These are phyloP conservation scores for Heliconius hermathena DNA, from an alignment of 1,140 invertebrate species.

Conservation along the genomic window DNA sequence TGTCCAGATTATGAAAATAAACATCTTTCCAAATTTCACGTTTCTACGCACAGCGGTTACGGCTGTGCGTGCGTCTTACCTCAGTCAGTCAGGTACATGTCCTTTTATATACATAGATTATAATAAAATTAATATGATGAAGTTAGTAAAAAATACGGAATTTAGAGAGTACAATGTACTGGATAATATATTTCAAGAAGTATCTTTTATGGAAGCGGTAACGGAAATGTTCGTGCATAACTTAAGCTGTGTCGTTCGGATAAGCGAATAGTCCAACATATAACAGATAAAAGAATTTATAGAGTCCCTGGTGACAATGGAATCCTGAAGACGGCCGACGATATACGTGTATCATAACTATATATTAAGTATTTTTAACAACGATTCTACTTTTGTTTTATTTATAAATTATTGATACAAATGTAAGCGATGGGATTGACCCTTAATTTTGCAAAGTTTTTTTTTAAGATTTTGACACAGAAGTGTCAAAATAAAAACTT, in stretches of 20 bases:
- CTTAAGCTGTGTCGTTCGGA: slow-evolving; percentile 5
- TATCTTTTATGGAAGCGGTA: background rate
- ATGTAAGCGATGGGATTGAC: background rate
- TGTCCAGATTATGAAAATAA: too few relatives aligned
- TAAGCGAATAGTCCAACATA: background rate
- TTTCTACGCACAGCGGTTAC: too few relatives aligned
- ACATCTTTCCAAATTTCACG: too few relatives aligned
- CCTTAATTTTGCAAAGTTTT: too few relatives aligned
- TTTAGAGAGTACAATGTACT: background rate
- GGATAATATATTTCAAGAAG: background rate
- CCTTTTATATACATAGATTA: too few relatives aligned
- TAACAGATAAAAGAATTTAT: slow-evolving; percentile 9
- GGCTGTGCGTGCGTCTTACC: too few relatives aligned
- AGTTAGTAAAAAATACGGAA: background rate
- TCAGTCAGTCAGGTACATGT: too few relatives aligned
- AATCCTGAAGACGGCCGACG: background rate
- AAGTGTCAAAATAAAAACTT: too few relatives aligned
- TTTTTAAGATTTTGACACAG: too few relatives aligned
- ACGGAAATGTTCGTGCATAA: slow-evolving; percentile 10
- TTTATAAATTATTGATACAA: background rate
- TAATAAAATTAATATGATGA: background rate
- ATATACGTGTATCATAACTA: background rate
- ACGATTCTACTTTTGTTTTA: background rate
- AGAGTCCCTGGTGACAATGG: background rate
- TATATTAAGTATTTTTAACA: background rate